Percentiles rank a stretch among this genome's conserved stretches.
These are phyloP conservation scores for Rhizoglyphus robini DNA, from an alignment of 1,140 invertebrate species.

Conservation along the genomic window DNA sequence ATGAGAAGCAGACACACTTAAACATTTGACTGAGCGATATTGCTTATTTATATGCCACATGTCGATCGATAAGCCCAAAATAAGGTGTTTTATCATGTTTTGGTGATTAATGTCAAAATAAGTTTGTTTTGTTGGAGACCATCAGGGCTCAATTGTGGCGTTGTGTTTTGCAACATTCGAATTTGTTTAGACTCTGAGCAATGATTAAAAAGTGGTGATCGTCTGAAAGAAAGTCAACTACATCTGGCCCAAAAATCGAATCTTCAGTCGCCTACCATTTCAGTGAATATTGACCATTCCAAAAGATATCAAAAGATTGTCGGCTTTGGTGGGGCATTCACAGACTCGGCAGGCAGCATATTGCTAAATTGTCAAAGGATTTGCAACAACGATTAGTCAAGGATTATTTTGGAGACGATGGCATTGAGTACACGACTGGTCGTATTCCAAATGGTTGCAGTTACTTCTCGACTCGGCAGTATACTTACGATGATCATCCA, in stretches of 20 bases:
- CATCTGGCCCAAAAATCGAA: not conserved
- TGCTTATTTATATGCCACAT: too few species aligned
- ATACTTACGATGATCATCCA: conserved; percentile 50
- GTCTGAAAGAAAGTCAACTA: not conserved
- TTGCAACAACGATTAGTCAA: not conserved
- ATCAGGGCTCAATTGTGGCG: too few species aligned
- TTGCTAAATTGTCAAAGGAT: not conserved
- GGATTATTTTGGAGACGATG: conserved; percentile 22
- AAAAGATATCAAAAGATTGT: conserved; percentile 34
- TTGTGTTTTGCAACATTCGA: too few species aligned
- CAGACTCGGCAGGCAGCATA: conserved; percentile 50
- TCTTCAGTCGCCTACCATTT: conserved; percentile 38
- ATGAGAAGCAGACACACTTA: too few species aligned
- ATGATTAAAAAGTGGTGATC: not conserved
- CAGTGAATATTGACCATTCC: conserved; percentile 16
- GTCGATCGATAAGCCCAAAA: too few species aligned
- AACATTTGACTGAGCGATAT: too few species aligned
- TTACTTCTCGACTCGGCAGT: conserved; percentile 58
- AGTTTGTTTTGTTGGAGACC: too few species aligned
- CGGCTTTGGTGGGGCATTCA: conserved; percentile 75
- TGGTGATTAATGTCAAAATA: too few species aligned
- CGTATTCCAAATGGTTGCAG: conserved; percentile 64
- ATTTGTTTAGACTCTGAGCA: too few species aligned
- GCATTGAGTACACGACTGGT: conserved; percentile 55
- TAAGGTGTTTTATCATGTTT: too few species aligned